These are phyloP conservation scores for Drosophila orena DNA, from an alignment of 1,140 invertebrate genomes.

Conservation along the genomic window DNA sequence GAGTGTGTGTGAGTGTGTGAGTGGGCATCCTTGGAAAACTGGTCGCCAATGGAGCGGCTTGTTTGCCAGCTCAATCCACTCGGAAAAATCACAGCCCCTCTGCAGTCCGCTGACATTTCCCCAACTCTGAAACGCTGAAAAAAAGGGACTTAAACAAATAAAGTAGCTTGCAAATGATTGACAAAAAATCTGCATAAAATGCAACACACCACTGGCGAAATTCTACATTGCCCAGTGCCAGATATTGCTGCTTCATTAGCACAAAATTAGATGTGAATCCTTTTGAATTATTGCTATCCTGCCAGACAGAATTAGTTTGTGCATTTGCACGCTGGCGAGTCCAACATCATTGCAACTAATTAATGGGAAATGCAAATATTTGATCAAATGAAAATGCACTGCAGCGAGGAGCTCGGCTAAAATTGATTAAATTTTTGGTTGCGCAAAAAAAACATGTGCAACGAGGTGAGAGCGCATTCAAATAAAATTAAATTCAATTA, in stretches of 20 bases:
- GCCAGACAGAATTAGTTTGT: not conserved
- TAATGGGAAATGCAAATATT: conserved; percentile 73
- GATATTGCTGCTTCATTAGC: conserved; percentile 55
- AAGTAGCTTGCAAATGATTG: too few relatives aligned
- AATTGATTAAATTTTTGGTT: conserved; percentile 37
- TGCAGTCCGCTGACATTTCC: not conserved
- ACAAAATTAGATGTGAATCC: conserved; percentile 25
- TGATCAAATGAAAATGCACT: conserved; percentile 50
- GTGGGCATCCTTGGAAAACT: conserved; percentile 19
- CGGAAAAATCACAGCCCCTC: not conserved
- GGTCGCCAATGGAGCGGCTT: conserved; percentile 19
- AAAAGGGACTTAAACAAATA: too few relatives aligned
- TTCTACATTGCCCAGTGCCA: too few relatives aligned
- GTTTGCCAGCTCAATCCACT: not conserved
- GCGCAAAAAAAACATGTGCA: not conserved
- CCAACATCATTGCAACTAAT: conserved; percentile 61
- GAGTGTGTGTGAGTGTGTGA: not conserved
- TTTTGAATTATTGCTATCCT: conserved; percentile 13
- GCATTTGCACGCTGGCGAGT: conserved; percentile 10
- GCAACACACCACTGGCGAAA: not conserved
- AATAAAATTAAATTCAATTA: conserved; percentile 40
- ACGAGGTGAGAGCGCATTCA: not conserved
- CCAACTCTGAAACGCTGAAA: not conserved
- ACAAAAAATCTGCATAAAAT: not conserved
- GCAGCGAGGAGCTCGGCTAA: conserved; percentile 1